phyloP scores from a whole-genome alignment of 2,797 vertebrate species.

The Coendou prehensilis region DNA sequence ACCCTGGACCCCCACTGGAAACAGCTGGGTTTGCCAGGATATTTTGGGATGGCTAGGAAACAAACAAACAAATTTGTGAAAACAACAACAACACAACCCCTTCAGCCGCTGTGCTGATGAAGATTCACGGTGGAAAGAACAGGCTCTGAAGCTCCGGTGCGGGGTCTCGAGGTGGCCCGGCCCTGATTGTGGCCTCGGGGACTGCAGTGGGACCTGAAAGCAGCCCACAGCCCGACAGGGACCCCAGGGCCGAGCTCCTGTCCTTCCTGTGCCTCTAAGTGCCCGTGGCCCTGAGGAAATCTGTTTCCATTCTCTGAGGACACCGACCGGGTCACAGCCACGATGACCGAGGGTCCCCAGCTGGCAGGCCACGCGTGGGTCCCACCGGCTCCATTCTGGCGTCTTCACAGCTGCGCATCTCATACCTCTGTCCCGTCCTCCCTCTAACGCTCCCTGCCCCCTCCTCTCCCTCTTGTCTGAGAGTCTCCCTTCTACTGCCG shows the following conservation, averaged over 20 bases:
- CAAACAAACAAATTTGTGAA: background rate
- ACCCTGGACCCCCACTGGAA: background rate
- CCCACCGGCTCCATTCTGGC: no score
- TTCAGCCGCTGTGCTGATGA: background rate
- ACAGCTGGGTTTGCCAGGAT: background rate
- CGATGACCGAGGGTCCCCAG: background rate
- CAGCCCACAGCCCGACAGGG: background rate
- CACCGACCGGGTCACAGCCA: no score
- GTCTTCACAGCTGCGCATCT: no score
- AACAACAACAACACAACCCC: background rate
- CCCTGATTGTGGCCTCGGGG: background rate
- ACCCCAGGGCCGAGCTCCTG: background rate
- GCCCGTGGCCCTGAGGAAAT: background rate
- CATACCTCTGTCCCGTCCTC: background rate
- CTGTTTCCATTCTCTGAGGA: background rate
- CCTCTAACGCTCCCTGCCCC: no score
- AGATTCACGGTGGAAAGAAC: background rate
- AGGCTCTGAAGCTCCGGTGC: background rate
- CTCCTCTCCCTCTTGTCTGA: no score
- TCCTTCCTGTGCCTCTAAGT: background rate
- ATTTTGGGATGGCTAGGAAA: background rate
- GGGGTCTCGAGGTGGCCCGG: background rate
- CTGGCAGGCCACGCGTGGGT: background rate
- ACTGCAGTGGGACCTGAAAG: background rate
- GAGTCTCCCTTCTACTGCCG: background rate